Percentiles rank a stretch among this genome's conserved stretches.
These are phyloP conservation scores for Perithous albicinctus DNA, from an alignment of 2,888 invertebrate genomes.

Conservation along the genomic window DNA sequence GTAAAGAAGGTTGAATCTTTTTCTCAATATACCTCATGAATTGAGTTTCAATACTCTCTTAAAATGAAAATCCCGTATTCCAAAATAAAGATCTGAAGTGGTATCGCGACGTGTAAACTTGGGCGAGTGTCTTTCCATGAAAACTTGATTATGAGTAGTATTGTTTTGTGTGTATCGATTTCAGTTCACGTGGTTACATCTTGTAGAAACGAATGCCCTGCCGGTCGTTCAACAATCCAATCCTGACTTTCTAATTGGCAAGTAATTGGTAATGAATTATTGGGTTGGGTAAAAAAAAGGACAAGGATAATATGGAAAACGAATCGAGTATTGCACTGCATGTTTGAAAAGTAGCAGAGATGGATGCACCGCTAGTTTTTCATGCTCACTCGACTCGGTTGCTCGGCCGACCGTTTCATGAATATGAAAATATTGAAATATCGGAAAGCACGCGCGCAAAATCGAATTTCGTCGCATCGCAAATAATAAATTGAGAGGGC, in stretches of 20 bases:
- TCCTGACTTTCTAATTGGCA: not conserved
- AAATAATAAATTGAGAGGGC: slow-evolving; percentile 65
- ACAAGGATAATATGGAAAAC: not conserved
- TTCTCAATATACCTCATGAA: no score
- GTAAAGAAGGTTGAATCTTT: no score
- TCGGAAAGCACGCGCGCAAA: slow-evolving; percentile 58
- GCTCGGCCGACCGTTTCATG: slow-evolving; percentile 58
- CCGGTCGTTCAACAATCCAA: not conserved
- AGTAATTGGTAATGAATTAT: slow-evolving; percentile 2
- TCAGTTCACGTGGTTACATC: no score
- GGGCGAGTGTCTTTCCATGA: no score
- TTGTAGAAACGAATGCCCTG: no score
- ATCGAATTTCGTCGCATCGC: slow-evolving; percentile 65
- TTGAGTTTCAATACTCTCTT: no score
- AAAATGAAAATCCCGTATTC: no score
- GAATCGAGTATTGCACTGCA: not conserved
- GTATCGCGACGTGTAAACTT: no score
- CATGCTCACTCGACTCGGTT: slow-evolving; percentile 12
- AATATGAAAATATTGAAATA: slow-evolving; percentile 72
- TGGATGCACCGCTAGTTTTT: slow-evolving; percentile 49
- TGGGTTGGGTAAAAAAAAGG: slow-evolving; percentile 4
- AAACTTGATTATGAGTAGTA: no score
- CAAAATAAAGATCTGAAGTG: no score
- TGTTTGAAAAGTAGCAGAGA: slow-evolving; percentile 38
- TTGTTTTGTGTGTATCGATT: no score